Percentiles rank a stretch among this genome's conserved stretches.
These are phyloP conservation scores for Tapera naevia DNA, from an alignment of 2,797 vertebrate species.

Conservation along the genomic window DNA sequence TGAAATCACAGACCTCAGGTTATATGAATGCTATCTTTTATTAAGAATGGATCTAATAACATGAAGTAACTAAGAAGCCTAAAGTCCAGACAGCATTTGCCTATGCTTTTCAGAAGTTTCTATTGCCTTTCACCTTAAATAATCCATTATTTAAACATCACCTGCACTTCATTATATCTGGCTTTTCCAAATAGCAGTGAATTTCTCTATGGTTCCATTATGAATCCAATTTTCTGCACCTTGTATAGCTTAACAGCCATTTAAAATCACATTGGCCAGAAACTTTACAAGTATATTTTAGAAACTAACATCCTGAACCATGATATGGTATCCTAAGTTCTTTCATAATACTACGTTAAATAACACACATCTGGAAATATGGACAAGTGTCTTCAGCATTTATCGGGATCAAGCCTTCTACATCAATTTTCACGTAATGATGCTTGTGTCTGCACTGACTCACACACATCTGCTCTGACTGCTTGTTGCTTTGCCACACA, in stretches of 20 bases:
- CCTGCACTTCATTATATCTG: constrained; percentile 45
- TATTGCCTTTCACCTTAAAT: constrained; percentile 41
- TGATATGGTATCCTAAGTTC: neutral
- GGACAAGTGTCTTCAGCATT: neutral
- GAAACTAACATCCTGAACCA: neutral
- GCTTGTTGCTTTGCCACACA: neutral
- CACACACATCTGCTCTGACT: neutral
- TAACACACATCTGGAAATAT: neutral
- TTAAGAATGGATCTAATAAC: constrained; percentile 47
- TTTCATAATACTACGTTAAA: neutral
- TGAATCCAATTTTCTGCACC: constrained; percentile 52
- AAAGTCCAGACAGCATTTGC: neutral
- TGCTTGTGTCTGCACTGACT: neutral
- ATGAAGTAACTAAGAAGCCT: neutral
- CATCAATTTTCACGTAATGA: neutral
- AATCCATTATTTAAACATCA: constrained; percentile 36
- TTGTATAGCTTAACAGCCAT: constrained; percentile 24
- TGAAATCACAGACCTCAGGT: constrained; percentile 62
- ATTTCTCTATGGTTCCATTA: constrained; percentile 33
- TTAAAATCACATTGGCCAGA: constrained; percentile 38
- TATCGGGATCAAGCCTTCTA: neutral
- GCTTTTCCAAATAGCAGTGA: neutral
- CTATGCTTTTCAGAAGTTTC: constrained; percentile 17
- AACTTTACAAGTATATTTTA: neutral
- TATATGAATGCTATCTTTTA: constrained; percentile 53